Evolutionary conservation across 2,797 vertebrate species (phyloP).

Genomic region (Heliangelus exortis): DNA sequence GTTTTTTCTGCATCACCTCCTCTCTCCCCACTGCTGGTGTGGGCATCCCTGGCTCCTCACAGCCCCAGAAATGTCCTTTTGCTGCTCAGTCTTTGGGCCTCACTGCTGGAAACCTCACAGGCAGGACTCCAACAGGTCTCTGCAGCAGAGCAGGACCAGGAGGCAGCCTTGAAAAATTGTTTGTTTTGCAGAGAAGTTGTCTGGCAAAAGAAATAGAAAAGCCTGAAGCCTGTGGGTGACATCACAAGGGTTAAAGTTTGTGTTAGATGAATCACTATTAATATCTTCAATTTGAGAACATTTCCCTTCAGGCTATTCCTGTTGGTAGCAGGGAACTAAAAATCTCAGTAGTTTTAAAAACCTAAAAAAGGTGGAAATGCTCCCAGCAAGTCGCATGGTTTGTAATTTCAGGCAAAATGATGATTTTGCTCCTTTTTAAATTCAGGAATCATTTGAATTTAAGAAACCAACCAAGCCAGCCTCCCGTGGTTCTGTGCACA

Average conservation of each 20-base stretch:
- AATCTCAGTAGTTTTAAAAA: background rate
- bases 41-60: background rate
- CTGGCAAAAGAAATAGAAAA: background rate
- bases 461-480: constrained; percentile 91
- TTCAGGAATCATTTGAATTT: constrained; percentile 91
- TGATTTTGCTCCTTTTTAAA: background rate
- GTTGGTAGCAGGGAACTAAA: background rate
- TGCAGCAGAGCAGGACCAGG: background rate
- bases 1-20: background rate
- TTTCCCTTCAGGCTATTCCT: background rate
- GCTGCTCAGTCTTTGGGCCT: too few relatives aligned
- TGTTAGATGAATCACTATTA: background rate
- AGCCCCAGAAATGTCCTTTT: background rate
- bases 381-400: too few relatives aligned
- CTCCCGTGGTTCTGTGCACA: constrained; percentile 77
- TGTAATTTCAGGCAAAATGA: background rate
- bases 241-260: background rate
- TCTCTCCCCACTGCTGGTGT: background rate
- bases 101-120: background rate
- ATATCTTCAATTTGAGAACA: background rate
- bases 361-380: background rate
- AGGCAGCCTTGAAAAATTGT: background rate
- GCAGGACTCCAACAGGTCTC: background rate
- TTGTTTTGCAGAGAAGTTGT: background rate
- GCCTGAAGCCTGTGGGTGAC: background rate